These are phyloP conservation scores for Onthophagus sagittarius DNA, from an alignment of 2,888 invertebrate species.

Conservation along the genomic window DNA sequence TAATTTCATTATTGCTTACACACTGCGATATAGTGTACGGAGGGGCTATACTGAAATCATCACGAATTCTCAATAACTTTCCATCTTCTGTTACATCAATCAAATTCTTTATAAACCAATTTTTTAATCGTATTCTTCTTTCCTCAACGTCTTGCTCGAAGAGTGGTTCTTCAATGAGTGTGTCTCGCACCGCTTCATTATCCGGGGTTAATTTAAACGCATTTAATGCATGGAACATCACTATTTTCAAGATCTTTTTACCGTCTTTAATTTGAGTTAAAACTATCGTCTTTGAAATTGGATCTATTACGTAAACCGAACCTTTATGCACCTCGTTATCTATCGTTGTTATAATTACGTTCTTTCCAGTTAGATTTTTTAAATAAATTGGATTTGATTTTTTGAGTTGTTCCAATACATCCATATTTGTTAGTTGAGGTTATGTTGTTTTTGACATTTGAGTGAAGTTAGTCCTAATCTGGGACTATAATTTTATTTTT, in stretches of 20 bases:
- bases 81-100: conserved; percentile 43
- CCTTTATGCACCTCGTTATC: conserved; percentile 36
- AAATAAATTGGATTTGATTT: conserved; percentile 23
- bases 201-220: conserved; percentile 33
- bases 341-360: conserved; percentile 35
- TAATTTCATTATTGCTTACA: conserved; percentile 44
- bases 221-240: conserved; percentile 36
- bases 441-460: not conserved
- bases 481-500: not conserved
- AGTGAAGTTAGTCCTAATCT: not conserved
- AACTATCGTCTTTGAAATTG: conserved; percentile 41
- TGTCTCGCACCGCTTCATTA: conserved; percentile 25
- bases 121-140: conserved; percentile 32
- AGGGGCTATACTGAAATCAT: conserved; percentile 42
- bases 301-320: conserved; percentile 41
- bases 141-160: conserved; percentile 17
- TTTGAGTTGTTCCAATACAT: not conserved
- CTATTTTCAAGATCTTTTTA: conserved; percentile 22
- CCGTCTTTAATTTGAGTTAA: conserved; percentile 29
- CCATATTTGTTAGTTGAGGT: conserved; percentile 4
- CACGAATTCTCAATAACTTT: conserved; percentile 41
- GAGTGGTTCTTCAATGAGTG: conserved; percentile 3
- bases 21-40: conserved; percentile 46
- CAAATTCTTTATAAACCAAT: conserved; percentile 43
- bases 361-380: conserved; percentile 39